Conservation (phyloP, 1,140 invertebrate species). For the Amyelois transitella region DNA sequence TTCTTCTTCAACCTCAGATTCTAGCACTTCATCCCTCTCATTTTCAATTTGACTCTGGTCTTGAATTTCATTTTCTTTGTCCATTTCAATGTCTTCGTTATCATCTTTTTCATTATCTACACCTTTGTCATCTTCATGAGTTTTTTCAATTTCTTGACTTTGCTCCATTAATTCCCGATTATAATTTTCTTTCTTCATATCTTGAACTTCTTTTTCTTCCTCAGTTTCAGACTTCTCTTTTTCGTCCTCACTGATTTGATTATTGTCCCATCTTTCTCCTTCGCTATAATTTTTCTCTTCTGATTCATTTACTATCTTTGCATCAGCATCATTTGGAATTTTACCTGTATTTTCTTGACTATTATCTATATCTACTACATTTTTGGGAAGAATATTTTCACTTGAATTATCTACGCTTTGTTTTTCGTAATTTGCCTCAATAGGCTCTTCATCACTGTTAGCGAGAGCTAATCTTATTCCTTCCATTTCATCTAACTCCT, state of each 20-base stretch:
- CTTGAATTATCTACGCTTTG: too few species aligned
- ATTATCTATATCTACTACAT: slow-evolving; percentile 1
- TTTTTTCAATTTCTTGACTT: background rate
- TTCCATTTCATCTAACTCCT: background rate
- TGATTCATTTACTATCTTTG: background rate
- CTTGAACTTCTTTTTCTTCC: background rate
- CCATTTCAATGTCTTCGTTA: background rate
- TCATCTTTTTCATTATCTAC: slow-evolving; percentile 1
- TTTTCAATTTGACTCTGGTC: slow-evolving; percentile 5
- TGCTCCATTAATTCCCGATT: background rate
- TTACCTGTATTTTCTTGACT: background rate
- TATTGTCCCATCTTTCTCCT: background rate
- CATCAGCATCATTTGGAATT: background rate
- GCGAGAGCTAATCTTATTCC: background rate
- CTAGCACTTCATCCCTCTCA: slow-evolving; percentile 7
- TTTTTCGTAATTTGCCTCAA: background rate
- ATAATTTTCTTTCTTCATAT: background rate
- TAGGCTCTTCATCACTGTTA: background rate
- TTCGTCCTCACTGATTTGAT: slow-evolving; percentile 3
- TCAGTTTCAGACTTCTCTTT: slow-evolving; percentile 1
- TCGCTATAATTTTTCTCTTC: background rate
- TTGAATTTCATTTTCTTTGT: slow-evolving; percentile 2
- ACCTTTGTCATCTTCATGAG: background rate
- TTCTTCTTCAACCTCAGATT: slow-evolving; percentile 1
- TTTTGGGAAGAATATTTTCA: slow-evolving; percentile 5